A percentile compares a stretch with the other conserved stretches of the same genome.
phyloP scores from a whole-genome alignment of 2,888 invertebrate species.

The Agrenia bidenticulata region DNA sequence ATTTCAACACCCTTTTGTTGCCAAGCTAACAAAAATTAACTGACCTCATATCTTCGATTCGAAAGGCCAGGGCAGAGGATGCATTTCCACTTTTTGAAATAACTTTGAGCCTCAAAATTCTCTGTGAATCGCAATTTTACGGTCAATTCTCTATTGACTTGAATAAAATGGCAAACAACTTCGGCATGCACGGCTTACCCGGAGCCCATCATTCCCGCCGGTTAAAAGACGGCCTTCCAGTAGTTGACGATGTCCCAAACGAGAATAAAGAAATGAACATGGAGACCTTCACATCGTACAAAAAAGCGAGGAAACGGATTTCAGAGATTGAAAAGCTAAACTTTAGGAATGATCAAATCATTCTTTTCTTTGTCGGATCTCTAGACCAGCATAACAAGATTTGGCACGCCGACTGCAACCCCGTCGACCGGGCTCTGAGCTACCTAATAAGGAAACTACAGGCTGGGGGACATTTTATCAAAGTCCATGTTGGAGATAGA shows the following conservation, averaged over 20 bases:
- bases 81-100: background rate
- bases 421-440: conserved; percentile 24
- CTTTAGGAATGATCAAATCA: conserved; percentile 25
- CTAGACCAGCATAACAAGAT: conserved; percentile 20
- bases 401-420: conserved; percentile 30
- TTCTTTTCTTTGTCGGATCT: conserved; percentile 29
- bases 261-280: background rate
- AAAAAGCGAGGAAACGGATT: conserved; percentile 10
- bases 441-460: conserved; percentile 28
- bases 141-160: too few relatives aligned
- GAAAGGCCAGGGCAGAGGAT: too few relatives aligned
- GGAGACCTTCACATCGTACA: background rate
- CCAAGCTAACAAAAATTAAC: too few relatives aligned
- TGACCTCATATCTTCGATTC: too few relatives aligned
- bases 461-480: conserved; percentile 28
- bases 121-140: too few relatives aligned
- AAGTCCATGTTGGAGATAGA: conserved; percentile 25
- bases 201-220: background rate
- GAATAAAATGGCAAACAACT: too few relatives aligned
- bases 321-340: conserved; percentile 18
- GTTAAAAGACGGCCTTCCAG: background rate
- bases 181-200: too few relatives aligned
- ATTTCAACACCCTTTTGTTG: too few relatives aligned
- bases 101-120: too few relatives aligned
- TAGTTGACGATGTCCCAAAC: background rate